Conservation (phyloP, 2,797 vertebrate genomes). For the Botia almorhae region DNA sequence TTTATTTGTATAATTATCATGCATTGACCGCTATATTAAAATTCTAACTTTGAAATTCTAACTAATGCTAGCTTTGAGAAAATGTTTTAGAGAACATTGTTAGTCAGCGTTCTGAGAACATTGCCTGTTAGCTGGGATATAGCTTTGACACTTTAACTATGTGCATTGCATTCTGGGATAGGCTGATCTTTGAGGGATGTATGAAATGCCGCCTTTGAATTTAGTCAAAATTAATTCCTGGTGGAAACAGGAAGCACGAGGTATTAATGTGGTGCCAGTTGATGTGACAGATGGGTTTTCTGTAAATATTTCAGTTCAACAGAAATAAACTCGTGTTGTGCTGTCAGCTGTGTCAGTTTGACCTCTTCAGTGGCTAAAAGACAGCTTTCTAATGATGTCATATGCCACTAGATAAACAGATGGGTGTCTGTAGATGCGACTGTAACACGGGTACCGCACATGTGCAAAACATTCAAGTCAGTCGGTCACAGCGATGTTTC, state of each 20-base stretch:
- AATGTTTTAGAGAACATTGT: no score
- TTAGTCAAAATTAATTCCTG: neutral
- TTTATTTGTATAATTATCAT: no score
- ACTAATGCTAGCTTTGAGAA: no score
- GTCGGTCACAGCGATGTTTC: neutral
- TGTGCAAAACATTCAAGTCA: neutral
- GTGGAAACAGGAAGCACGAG: neutral
- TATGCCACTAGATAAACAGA: neutral
- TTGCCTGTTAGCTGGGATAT: neutral
- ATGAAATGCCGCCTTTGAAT: neutral
- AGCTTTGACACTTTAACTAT: neutral
- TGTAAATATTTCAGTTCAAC: constrained; percentile 13
- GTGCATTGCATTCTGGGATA: neutral
- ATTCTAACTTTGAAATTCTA: no score
- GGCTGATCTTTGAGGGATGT: neutral
- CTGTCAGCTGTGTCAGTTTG: neutral
- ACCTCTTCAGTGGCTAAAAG: neutral
- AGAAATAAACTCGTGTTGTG: neutral
- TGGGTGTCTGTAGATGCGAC: neutral
- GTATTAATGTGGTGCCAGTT: neutral
- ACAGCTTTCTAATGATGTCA: neutral
- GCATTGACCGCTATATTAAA: no score
- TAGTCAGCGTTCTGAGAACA: no score
- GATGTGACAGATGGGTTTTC: constrained; percentile 2
- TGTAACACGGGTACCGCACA: neutral